Evolutionary conservation across 1,140 invertebrate genomes (phyloP).

Genomic region (Epicauta chinensis): DNA sequence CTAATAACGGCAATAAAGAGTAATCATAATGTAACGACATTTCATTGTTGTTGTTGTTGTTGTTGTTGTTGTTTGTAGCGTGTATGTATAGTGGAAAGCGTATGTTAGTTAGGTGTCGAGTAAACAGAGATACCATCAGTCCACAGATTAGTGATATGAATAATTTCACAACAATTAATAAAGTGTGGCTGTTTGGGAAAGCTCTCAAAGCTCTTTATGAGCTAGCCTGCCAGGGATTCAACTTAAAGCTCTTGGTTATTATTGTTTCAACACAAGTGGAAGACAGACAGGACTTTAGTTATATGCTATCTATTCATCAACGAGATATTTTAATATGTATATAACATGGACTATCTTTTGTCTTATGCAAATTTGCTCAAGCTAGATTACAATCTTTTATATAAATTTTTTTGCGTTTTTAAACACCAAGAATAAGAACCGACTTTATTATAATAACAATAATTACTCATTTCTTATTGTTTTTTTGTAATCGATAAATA

Average conservation of each 20-base stretch:
- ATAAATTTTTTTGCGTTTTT: too few species aligned
- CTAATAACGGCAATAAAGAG: too few species aligned
- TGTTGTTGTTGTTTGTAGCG: too few species aligned
- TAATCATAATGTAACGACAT: too few species aligned
- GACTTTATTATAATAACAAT: too few species aligned
- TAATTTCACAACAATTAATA: slow-evolving; percentile 42
- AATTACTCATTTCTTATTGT: too few species aligned
- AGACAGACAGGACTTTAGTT: too few species aligned
- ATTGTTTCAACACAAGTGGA: slow-evolving; percentile 29
- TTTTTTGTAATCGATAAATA: too few species aligned
- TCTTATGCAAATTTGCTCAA: slow-evolving; percentile 36
- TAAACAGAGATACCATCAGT: slow-evolving; percentile 40
- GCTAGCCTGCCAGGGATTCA: slow-evolving; percentile 23
- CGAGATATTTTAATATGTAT: slow-evolving; percentile 31
- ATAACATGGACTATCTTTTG: slow-evolving; percentile 29
- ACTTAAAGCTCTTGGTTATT: slow-evolving; percentile 26
- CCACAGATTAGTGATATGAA: slow-evolving; percentile 41
- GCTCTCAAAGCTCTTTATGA: slow-evolving; percentile 38
- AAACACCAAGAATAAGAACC: too few species aligned
- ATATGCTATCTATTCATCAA: slow-evolving; percentile 31
- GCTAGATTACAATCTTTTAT: slow-evolving; percentile 35
- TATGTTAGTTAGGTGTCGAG: slow-evolving; percentile 15
- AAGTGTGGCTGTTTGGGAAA: slow-evolving; percentile 36
- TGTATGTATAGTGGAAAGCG: too few species aligned
- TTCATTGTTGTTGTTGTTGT: too few species aligned